Percentiles rank a stretch among this genome's conserved stretches.
These are phyloP conservation scores for Cryptops parisi DNA, from an alignment of 2,888 invertebrate genomes.

Conservation along the genomic window DNA sequence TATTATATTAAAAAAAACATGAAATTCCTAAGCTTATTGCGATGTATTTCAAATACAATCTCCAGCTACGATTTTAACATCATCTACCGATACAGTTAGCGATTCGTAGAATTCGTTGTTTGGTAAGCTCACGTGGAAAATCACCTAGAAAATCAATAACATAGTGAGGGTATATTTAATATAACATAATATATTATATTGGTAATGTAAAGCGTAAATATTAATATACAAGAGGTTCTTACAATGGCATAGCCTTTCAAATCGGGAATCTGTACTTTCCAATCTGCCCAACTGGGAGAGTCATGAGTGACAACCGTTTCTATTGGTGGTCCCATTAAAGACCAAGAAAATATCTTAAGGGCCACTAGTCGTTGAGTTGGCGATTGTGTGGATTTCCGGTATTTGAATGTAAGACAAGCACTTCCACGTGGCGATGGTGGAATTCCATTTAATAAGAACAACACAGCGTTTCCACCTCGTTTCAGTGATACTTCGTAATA, in stretches of 20 bases:
- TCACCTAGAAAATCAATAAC: background rate
- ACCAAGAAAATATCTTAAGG: conserved; percentile 12
- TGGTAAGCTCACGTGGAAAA: conserved; percentile 7
- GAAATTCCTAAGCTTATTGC: background rate
- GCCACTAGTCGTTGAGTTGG: background rate
- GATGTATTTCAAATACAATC: background rate
- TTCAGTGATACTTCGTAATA: conserved; percentile 3
- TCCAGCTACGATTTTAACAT: conserved; percentile 5
- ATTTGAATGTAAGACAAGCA: conserved; percentile 10
- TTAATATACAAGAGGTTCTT: too few relatives aligned
- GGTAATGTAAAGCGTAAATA: too few relatives aligned
- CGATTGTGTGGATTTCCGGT: conserved; percentile 6
- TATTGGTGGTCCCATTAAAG: conserved; percentile 12
- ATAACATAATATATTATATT: background rate
- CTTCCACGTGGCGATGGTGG: conserved; percentile 6
- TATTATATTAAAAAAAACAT: background rate
- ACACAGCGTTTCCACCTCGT: conserved; percentile 7
- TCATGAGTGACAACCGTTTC: conserved; percentile 5
- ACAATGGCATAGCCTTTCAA: conserved; percentile 10
- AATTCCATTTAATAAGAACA: conserved; percentile 12
- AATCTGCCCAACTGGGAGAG: background rate
- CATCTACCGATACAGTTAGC: conserved; percentile 1
- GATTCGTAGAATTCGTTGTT: background rate
- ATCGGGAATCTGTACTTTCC: conserved; percentile 1
- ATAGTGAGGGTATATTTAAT: background rate